Evolutionary conservation across 2,113 vertebrate species (phyloP).

Genomic region (Onychostoma macrolepis): DNA sequence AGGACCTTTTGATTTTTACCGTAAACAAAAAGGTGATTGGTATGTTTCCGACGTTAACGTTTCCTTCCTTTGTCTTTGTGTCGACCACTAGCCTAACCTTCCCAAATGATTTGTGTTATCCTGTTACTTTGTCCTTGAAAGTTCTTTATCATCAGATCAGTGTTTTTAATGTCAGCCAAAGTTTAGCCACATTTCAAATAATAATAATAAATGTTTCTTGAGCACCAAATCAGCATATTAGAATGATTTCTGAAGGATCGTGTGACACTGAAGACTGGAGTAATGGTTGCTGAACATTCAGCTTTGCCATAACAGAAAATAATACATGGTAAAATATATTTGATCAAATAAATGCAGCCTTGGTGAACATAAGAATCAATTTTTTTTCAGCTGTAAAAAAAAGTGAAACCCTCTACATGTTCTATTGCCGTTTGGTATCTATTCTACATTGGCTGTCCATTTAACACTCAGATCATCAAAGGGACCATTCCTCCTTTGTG

Average conservation of each 20-base stretch:
- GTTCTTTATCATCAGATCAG: background rate
- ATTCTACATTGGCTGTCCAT: background rate
- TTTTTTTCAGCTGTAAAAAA: background rate
- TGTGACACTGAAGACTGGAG: background rate
- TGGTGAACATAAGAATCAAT: background rate
- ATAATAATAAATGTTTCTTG: background rate
- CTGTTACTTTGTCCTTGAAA: slow-evolving; percentile 46
- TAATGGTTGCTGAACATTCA: background rate
- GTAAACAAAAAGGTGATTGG: slow-evolving; percentile 66
- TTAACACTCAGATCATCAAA: slow-evolving; percentile 11
- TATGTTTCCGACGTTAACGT: slow-evolving; percentile 59
- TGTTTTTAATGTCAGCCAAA: background rate
- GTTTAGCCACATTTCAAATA: background rate
- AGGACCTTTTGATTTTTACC: slow-evolving; percentile 51
- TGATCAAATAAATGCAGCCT: background rate
- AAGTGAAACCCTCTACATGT: background rate
- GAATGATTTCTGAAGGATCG: background rate
- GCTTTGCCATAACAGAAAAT: background rate
- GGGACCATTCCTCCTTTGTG: background rate
- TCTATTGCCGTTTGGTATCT: background rate
- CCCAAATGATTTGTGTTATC: slow-evolving; percentile 65
- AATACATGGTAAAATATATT: background rate
- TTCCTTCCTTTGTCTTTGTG: slow-evolving; percentile 72
- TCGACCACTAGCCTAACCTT: slow-evolving; percentile 59
- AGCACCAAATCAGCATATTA: background rate